Evolutionary conservation across 2,113 vertebrate species (phyloP), one percentile per base, ranked within the genome.

Genomic region (Ondatra zibethicus): DNA sequence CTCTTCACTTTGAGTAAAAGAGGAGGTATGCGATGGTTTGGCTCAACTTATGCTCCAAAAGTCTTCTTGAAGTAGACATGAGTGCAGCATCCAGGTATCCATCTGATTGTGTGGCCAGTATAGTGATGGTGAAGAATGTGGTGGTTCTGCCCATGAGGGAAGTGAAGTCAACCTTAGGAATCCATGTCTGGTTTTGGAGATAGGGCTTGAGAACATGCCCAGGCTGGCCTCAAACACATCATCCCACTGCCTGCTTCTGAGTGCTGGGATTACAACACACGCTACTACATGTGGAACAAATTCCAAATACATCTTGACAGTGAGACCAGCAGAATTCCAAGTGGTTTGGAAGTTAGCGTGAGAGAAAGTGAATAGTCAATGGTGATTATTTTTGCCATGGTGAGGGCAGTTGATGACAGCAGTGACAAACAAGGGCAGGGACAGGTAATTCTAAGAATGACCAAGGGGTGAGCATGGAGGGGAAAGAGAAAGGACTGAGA

Each of bases 51-150:
- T 29, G 13, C 36, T 61, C 55, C 55, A 14, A 70, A 78, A 88
- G 63, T 17, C 17, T 55, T 52, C 33, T 29, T 36, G 50, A 4
- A 13, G 23, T 4, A 50, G 4, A 1, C 9, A 36, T 9, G 0
- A 7, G 0, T 55, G 16, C 14, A 92, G 47, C 55, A 45, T 16
- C 77, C 1, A 8, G 25, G 19, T 33, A 61, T 19, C 13, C 6
- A 55, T 31, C 14, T 6, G 1, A 1, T 14, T 36, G 63, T 29
- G n/a, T 85, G 65, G 29, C 8, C 4, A 23, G 13, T 10, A 9
- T 31, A 7, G 8, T 47, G 21, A 52, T 27, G 58, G 31, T 6
- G 1, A 63, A 73, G 19, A 2, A 7, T 2, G 3, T 58, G 25
- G 21, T 65, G 45, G n/a, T 16, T 70, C n/a, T 72, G 84, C 76